These are phyloP conservation scores for Tribolium freemani DNA, from an alignment of 2,888 invertebrate species.

Conservation along the genomic window DNA sequence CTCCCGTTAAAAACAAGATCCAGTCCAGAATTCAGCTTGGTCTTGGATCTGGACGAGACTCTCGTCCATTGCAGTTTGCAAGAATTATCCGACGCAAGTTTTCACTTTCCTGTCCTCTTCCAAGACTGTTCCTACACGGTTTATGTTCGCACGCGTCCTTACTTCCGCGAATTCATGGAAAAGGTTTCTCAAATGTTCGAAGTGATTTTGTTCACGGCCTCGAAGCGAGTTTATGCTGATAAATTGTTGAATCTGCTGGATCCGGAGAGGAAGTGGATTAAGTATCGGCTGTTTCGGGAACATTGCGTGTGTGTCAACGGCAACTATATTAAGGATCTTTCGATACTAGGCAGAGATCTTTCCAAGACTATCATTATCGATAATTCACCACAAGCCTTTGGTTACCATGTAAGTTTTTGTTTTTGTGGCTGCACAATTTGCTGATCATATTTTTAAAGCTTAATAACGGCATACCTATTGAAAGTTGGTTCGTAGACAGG, in stretches of 20 bases:
- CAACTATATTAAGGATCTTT: constrained; percentile 96
- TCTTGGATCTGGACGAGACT: constrained; percentile 86
- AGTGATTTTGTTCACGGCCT: constrained; percentile 95
- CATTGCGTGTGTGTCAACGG: constrained; percentile 96
- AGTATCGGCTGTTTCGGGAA: constrained; percentile 93
- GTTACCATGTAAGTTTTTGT: constrained; percentile 78
- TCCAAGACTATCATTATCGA: constrained; percentile 90
- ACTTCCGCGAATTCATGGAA: constrained; percentile 92
- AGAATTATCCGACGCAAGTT: constrained; percentile 91
- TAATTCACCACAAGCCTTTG: constrained; percentile 94
- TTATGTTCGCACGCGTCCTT: constrained; percentile 90
- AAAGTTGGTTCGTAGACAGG: constrained; percentile 96
- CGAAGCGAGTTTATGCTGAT: constrained; percentile 95
- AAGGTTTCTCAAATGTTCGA: constrained; percentile 88
- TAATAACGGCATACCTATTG: constrained; percentile 97
- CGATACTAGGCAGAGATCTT: constrained; percentile 92
- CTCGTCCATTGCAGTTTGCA: constrained; percentile 95
- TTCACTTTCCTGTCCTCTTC: constrained; percentile 93
- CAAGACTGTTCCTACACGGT: constrained; percentile 91
- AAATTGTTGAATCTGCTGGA: constrained; percentile 92
- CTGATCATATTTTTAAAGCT: constrained; percentile 72
- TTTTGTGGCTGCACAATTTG: neutral
- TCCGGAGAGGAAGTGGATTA: constrained; percentile 89
- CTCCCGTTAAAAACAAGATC: constrained; percentile 92
- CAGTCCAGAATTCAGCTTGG: constrained; percentile 93